Conservation (phyloP, 2,797 vertebrate genomes). For the Vultur gryphus region DNA sequence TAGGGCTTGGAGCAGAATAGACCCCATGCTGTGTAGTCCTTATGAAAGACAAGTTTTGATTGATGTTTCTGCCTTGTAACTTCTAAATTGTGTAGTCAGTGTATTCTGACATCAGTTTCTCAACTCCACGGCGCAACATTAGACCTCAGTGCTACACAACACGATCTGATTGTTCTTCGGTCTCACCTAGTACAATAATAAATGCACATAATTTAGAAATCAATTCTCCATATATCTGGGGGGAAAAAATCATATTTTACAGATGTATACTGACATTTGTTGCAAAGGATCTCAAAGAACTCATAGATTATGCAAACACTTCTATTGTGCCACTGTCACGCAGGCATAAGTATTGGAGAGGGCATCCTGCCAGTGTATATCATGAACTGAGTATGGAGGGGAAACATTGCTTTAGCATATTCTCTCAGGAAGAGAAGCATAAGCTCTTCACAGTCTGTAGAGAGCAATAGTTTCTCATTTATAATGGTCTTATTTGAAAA, state of each 20-base stretch:
- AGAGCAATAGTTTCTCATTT: not conserved
- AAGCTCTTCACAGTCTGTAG: not conserved
- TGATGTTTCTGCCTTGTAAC: not conserved
- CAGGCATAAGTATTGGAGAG: not conserved
- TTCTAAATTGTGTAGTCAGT: not conserved
- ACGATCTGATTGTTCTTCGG: accelerated
- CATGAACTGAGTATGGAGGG: not conserved
- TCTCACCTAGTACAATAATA: not conserved
- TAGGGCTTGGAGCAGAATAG: not conserved
- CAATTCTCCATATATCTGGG: not conserved
- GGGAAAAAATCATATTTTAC: not conserved
- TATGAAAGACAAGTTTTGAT: not conserved
- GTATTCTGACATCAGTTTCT: not conserved
- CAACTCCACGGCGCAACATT: not conserved
- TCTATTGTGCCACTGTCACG: not conserved
- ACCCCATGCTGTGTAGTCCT: not conserved
- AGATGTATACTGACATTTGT: not conserved
- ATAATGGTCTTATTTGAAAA: not conserved
- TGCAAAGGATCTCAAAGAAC: not conserved
- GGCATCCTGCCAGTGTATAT: not conserved
- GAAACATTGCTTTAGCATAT: not conserved
- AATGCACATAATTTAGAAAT: not conserved
- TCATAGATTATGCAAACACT: not conserved
- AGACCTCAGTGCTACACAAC: not conserved
- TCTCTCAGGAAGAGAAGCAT: not conserved